These are phyloP conservation scores for Graptemys geographica DNA, from an alignment of 2,797 vertebrate genomes.

Conservation along the genomic window DNA sequence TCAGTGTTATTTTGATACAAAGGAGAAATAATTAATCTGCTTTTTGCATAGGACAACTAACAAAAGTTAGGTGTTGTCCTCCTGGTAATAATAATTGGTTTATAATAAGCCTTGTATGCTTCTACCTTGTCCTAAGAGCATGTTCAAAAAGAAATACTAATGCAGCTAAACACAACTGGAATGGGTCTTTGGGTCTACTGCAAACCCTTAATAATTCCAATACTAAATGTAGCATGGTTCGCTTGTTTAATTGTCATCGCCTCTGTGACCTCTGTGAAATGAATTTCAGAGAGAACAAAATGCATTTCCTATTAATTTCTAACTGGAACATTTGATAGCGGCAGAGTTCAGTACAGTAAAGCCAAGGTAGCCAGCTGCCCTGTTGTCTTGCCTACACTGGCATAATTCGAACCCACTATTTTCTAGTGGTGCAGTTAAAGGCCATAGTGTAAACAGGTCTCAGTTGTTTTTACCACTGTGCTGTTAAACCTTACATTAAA, in stretches of 20 bases:
- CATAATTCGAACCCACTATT: neutral
- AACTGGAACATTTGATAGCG: neutral
- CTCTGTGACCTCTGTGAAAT: slow-evolving; percentile 42
- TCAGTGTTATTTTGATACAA: neutral
- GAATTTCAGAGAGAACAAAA: neutral
- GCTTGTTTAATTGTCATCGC: neutral
- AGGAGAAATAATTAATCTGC: no score
- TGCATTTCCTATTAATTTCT: slow-evolving; percentile 36
- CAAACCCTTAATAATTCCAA: neutral
- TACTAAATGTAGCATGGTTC: neutral
- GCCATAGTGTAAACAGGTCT: neutral
- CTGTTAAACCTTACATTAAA: neutral
- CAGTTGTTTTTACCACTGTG: neutral
- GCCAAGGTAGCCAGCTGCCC: neutral
- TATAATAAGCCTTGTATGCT: accelerated
- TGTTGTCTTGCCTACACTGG: neutral
- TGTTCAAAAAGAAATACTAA: neutral
- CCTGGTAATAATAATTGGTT: neutral
- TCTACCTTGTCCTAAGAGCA: neutral
- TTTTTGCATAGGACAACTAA: neutral
- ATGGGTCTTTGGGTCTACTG: neutral
- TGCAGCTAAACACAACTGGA: neutral
- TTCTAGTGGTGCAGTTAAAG: neutral
- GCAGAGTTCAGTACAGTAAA: slow-evolving; percentile 3
- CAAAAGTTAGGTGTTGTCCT: neutral